Evolutionary conservation across 2,888 invertebrate species (phyloP).

Genomic region (Cephus nigrinus): DNA sequence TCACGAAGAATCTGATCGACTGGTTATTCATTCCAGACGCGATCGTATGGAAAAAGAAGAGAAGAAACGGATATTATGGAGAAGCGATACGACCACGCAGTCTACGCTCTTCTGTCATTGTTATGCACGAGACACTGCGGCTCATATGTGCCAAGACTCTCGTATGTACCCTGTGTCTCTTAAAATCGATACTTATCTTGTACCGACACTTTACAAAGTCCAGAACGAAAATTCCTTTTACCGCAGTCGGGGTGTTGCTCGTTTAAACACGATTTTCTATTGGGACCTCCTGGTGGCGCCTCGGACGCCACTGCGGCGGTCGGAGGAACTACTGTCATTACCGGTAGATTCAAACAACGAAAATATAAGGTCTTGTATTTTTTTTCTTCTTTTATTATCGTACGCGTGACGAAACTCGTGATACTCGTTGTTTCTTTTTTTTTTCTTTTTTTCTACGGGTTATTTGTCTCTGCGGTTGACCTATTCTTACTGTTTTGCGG

Average conservation of each 20-base stretch:
- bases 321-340: not conserved
- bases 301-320: not conserved
- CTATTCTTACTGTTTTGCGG: not conserved
- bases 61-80: not conserved
- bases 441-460: not conserved
- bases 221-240: not conserved
- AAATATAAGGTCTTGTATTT: not conserved
- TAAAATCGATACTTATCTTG: not conserved
- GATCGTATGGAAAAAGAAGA: constrained; percentile 5
- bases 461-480: not conserved
- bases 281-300: not conserved
- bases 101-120: not conserved
- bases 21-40: constrained; percentile 7
- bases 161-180: not conserved
- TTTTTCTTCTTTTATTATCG: not conserved
- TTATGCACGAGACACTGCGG: not conserved
- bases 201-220: not conserved
- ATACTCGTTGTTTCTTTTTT: not conserved
- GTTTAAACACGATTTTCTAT: not conserved
- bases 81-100: constrained; percentile 1
- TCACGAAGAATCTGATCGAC: constrained; percentile 1
- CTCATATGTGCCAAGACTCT: not conserved
- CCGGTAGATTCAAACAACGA: not conserved
- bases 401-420: not conserved
- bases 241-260: not conserved